These are phyloP conservation scores for Furnarius figulus DNA, from an alignment of 2,113 vertebrate species.

Conservation along the genomic window DNA sequence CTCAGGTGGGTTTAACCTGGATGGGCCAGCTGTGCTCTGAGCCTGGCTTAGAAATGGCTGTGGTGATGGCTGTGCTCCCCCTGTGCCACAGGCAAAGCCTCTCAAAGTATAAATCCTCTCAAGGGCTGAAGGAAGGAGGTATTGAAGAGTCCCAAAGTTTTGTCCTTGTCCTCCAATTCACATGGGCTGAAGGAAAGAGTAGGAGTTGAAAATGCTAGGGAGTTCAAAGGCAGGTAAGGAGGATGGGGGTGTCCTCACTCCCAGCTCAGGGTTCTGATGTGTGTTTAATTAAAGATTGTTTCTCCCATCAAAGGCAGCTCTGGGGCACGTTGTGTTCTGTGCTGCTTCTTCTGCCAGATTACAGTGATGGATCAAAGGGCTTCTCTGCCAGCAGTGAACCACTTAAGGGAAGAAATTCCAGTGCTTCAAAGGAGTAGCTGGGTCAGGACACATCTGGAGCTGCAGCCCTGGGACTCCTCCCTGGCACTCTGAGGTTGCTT, in stretches of 20 bases:
- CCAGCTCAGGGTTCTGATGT: background rate
- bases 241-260: background rate
- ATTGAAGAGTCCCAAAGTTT: background rate
- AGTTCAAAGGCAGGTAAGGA: background rate
- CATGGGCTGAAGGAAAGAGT: background rate
- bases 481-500: background rate
- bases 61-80: accelerated
- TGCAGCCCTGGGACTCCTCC: background rate
- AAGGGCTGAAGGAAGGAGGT: background rate
- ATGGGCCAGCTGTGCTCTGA: background rate
- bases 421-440: accelerated
- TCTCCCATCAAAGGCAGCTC: background rate
- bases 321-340: background rate
- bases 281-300: background rate
- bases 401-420: background rate
- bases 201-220: background rate
- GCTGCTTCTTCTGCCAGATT: background rate
- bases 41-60: accelerated
- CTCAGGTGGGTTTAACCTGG: no score
- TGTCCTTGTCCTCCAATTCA: accelerated
- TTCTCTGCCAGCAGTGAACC: background rate
- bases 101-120: background rate
- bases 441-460: background rate
- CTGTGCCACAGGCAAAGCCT: background rate
- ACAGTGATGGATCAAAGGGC: background rate